phyloP scores from a whole-genome alignment of 2,113 vertebrate species.

The Neofelis nebulosa region DNA sequence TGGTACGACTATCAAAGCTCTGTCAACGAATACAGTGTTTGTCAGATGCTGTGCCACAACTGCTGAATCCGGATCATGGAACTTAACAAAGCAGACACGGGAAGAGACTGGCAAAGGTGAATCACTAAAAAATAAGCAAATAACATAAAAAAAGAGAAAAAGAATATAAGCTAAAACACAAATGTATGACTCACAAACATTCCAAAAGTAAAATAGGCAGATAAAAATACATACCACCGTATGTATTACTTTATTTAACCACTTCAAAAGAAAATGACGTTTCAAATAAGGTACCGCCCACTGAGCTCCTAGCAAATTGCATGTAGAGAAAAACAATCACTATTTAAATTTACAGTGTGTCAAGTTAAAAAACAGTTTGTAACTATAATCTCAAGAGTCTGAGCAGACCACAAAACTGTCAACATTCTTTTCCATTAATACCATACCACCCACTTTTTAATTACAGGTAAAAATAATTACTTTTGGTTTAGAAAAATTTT shows the following conservation, averaged over 20 bases:
- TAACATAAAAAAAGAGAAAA: not conserved
- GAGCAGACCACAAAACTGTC: not conserved
- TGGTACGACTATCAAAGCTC: slow-evolving; percentile 99
- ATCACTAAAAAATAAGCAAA: slow-evolving; percentile 93
- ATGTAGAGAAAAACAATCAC: not conserved
- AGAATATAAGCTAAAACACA: slow-evolving; percentile 1
- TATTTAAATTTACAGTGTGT: not conserved
- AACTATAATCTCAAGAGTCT: not conserved
- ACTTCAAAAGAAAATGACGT: not conserved
- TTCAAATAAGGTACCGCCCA: not conserved
- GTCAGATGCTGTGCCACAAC: slow-evolving; percentile 99
- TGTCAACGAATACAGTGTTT: slow-evolving; percentile 99
- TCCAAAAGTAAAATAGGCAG: not conserved
- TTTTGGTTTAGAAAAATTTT: not conserved
- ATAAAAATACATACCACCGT: not conserved
- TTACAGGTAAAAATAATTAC: not conserved
- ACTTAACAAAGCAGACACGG: slow-evolving; percentile 99
- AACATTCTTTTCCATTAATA: not conserved
- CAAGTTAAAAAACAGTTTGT: not conserved
- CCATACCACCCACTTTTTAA: not conserved
- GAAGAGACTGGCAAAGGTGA: slow-evolving; percentile 99
- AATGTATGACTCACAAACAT: not conserved
- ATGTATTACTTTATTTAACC: not conserved
- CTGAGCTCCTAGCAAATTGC: not conserved
- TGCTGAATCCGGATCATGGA: slow-evolving; percentile 97